Evolutionary conservation across 2,797 vertebrate species (phyloP), one percentile per base, ranked within the genome.

Genomic region (Trachurus trachurus): DNA sequence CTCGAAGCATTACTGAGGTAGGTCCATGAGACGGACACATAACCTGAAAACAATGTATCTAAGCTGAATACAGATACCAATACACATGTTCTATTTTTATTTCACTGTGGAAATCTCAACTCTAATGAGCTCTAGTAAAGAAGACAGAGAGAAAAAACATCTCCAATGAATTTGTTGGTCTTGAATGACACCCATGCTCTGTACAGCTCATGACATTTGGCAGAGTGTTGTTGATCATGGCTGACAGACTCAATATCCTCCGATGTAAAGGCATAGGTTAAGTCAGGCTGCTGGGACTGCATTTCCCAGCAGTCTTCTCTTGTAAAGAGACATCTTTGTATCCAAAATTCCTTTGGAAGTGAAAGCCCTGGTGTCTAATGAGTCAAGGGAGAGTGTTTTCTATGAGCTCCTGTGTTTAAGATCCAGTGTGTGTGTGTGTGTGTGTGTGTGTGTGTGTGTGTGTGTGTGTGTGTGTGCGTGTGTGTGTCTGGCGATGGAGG

Each of bases 351-450:
- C 29, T 66, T 45, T 63, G 50, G 21, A 69, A 84, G 15, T 47
- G 21, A 45, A 64, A 37, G n/a, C 59, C 56, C 22, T 58, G 39
- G 31, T 56, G 22, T 83, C 31, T 86, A 82, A 86, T 75, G 69
- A 85, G 64, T 87, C 57, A 81, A 83, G 77, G 8, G 34, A 77
- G 71, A 68, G 49, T 67, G 39, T 57, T 81, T 45, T 56, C 57
- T 53, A 12, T 60, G 60, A 61, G 62, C 57, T 44, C 49, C 60
- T 29, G 2, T 76, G 69, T 83, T 77, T 78, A 63, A 83, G 62
- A 70, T 40, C 17, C 63, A 57, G 61, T 31, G 68, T 66, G 54
- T 80, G 74, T 62, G 49, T 59, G 44, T 44, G 74, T 62, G 44
- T 59, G 44, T 44, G 74, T 62, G 49, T 59, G 44, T 62, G 49